Evolutionary conservation across 2,113 vertebrate species (phyloP).

Genomic region (Notechis scutatus): DNA sequence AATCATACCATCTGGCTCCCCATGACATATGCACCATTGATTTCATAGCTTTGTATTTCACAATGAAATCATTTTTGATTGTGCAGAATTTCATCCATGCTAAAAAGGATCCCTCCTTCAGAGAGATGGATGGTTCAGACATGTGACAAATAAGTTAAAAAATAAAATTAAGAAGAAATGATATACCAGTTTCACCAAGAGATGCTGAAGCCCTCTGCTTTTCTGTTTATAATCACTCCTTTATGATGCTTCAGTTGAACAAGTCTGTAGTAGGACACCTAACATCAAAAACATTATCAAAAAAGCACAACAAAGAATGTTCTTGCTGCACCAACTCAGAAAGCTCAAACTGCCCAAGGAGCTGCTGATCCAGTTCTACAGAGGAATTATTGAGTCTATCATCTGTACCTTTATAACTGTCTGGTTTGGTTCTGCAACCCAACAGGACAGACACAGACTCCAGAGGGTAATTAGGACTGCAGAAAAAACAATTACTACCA

Average conservation of each 20-base stretch:
- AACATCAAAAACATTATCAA: no score
- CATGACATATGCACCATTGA: background rate
- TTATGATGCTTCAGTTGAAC: background rate
- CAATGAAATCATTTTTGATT: conserved; percentile 15
- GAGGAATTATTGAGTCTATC: no score
- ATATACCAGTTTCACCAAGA: conserved; percentile 31
- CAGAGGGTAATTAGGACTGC: no score
- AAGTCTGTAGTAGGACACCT: background rate
- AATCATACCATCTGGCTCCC: background rate
- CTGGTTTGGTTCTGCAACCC: no score
- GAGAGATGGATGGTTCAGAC: background rate
- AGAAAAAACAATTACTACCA: no score
- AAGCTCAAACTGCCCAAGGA: no score
- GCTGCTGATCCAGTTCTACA: no score
- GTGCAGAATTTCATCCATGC: background rate
- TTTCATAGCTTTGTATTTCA: conserved; percentile 15
- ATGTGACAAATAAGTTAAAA: background rate
- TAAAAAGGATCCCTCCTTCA: background rate
- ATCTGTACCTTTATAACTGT: no score
- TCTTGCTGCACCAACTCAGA: no score
- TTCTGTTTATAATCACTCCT: background rate
- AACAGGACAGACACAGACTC: no score
- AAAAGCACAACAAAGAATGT: no score
- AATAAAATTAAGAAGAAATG: background rate
- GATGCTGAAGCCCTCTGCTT: conserved; percentile 12